Evolutionary conservation across 1,140 invertebrate genomes (phyloP), one percentile per base, ranked within the genome.

Genomic region (Orius insidiosus): DNA sequence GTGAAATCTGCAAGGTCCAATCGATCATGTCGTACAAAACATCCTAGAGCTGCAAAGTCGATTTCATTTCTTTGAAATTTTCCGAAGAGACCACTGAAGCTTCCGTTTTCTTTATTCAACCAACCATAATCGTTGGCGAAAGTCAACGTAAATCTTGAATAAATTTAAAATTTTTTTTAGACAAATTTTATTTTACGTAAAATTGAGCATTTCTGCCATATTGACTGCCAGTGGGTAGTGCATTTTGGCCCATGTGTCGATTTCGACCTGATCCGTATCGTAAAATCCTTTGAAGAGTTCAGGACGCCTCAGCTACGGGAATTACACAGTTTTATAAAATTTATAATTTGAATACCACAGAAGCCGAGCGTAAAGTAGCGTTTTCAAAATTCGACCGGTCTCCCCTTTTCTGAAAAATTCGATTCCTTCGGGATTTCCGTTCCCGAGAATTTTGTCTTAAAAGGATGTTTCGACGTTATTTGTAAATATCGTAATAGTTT

Each of bases 1-100:
- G 66, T 61, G 57, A 63, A 69, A 53, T 71, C 65, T 15, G 63
- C 56, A 5, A 67, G 56, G 0, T 56, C 55, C 46, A 66, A 60
- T 10, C 70, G 64, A 54, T 73, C 70, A 2, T 55, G 33, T 6
- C 70, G 62, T 62, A 72, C 69, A 48, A 72, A 69, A 53, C 68
- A 62, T 35, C 63, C 67, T 38, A 64, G 57, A 42, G 64, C 60
- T 19, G 61, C 67, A 41, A 73, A 55, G 52, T 72, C 69, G 8
- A 67, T 52, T 47, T 65, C 62, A 7, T 63, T 60, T 16, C 65
- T 60, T 56, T 72, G 68, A 52, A 73, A 61, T 15, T 58, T 52
- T 30, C 70, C 69, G 57, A 65, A 61, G 8, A 71, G 47, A 1
- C 70, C 69, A 53, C 67, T 60, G 46, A 71, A 72, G 0, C 67